These are phyloP conservation scores for Romanogobio albipinnatus DNA, from an alignment of 2,113 vertebrate genomes.

Conservation along the genomic window DNA sequence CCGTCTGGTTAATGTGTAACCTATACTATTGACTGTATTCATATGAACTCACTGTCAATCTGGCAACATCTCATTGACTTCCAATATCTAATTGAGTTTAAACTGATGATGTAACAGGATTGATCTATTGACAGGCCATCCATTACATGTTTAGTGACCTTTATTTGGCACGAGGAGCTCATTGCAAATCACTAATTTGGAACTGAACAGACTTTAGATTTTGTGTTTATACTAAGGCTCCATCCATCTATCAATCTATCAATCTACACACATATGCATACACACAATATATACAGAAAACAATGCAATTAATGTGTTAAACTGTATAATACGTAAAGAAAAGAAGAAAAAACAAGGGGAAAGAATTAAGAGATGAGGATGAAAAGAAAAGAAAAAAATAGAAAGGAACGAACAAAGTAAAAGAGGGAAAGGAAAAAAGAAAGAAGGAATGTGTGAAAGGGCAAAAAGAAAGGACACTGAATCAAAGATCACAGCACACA, in stretches of 20 bases:
- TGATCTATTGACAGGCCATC: constrained; percentile 62
- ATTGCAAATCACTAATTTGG: neutral
- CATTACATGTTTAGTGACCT: constrained; percentile 56
- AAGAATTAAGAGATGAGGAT: too few relatives aligned
- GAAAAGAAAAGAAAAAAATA: neutral
- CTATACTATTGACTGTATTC: constrained; percentile 57
- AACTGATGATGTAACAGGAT: constrained; percentile 63
- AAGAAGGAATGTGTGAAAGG: neutral
- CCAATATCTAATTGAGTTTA: constrained; percentile 70
- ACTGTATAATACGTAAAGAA: neutral
- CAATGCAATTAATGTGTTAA: neutral
- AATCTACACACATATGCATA: neutral
- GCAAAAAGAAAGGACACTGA: neutral
- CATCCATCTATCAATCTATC: neutral
- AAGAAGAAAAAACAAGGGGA: neutral
- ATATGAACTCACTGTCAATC: constrained; percentile 51
- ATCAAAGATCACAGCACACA: neutral
- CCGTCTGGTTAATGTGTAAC: constrained; percentile 46
- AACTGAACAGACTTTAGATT: neutral
- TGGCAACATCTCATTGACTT: constrained; percentile 65
- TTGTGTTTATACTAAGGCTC: neutral
- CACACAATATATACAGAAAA: neutral
- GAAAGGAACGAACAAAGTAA: neutral
- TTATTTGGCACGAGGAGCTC: constrained; percentile 37
- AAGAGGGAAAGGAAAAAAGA: neutral